These are phyloP conservation scores for Hirtodrosophila histrioides DNA, from an alignment of 2,888 invertebrate species.

Conservation along the genomic window DNA sequence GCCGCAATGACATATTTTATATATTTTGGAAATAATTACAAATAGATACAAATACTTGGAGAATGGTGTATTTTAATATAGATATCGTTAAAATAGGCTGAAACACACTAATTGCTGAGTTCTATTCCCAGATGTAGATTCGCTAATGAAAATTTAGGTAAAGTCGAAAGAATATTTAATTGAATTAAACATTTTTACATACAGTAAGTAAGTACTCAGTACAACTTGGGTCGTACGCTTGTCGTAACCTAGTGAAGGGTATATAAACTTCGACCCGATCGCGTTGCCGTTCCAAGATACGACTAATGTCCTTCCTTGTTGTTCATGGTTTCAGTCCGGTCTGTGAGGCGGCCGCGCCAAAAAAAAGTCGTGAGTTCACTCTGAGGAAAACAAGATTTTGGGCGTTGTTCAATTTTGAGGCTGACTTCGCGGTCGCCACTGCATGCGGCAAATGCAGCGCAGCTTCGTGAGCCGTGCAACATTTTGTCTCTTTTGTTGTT, in stretches of 20 bases:
- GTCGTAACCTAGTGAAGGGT: constrained; percentile 26
- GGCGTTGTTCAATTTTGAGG: constrained; percentile 78
- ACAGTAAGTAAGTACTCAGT: no score
- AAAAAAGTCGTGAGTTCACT: constrained; percentile 73
- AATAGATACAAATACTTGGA: no score
- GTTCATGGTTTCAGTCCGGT: constrained; percentile 29
- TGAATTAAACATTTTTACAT: no score
- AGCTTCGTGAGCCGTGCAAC: constrained; percentile 67
- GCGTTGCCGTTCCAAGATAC: constrained; percentile 10
- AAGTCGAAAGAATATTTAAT: no score
- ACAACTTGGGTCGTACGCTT: background rate
- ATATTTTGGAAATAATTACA: no score
- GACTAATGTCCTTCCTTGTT: constrained; percentile 49
- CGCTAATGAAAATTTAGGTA: no score
- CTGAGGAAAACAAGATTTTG: constrained; percentile 77
- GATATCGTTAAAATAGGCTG: no score
- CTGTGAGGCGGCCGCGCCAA: constrained; percentile 45
- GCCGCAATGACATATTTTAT: no score
- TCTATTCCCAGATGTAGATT: no score
- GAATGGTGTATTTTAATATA: no score
- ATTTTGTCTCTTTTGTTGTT: constrained; percentile 50
- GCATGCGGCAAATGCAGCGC: constrained; percentile 68
- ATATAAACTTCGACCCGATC: constrained; percentile 17
- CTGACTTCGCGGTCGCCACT: constrained; percentile 57
- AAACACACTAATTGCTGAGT: no score